These are phyloP conservation scores for Clarias macrocephalus DNA, from an alignment of 2,113 vertebrate species.

Conservation along the genomic window DNA sequence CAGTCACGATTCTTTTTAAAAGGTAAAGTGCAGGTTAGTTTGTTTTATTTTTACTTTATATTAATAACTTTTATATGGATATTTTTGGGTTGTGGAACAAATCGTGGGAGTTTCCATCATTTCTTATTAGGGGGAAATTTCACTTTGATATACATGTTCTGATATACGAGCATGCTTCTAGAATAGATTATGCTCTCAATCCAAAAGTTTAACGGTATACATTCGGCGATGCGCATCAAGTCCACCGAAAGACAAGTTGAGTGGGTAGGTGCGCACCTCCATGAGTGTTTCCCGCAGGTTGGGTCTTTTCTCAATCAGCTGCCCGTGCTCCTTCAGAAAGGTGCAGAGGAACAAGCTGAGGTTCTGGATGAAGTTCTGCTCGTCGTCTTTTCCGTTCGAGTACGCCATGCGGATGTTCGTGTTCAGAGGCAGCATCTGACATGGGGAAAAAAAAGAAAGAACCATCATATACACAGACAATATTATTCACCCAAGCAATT, in stretches of 20 bases:
- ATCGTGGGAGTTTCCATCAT: too few relatives aligned
- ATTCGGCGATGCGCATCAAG: neutral
- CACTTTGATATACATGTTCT: too few relatives aligned
- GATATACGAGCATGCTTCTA: too few relatives aligned
- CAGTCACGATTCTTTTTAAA: too few relatives aligned
- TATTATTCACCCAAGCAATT: neutral
- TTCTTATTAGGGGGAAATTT: too few relatives aligned
- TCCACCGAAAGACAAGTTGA: too few relatives aligned
- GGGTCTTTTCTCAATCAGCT: conserved; percentile 88
- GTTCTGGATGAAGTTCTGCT: conserved; percentile 98
- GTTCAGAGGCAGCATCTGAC: conserved; percentile 93
- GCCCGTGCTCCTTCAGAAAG: conserved; percentile 93
- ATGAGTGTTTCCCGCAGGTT: conserved; percentile 91
- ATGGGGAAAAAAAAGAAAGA: neutral
- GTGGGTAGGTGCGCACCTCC: conserved; percentile 75
- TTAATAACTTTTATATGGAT: too few relatives aligned
- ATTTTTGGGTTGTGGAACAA: too few relatives aligned
- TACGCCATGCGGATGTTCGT: conserved; percentile 94
- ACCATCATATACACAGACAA: neutral
- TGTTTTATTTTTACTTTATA: too few relatives aligned
- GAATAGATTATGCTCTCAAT: too few relatives aligned
- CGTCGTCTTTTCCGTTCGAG: conserved; percentile 94
- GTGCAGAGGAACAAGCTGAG: conserved; percentile 96
- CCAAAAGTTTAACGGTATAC: too few relatives aligned
- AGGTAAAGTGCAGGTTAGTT: too few relatives aligned